Conservation (phyloP, 2,113 vertebrate genomes). For the Apus apus region DNA sequence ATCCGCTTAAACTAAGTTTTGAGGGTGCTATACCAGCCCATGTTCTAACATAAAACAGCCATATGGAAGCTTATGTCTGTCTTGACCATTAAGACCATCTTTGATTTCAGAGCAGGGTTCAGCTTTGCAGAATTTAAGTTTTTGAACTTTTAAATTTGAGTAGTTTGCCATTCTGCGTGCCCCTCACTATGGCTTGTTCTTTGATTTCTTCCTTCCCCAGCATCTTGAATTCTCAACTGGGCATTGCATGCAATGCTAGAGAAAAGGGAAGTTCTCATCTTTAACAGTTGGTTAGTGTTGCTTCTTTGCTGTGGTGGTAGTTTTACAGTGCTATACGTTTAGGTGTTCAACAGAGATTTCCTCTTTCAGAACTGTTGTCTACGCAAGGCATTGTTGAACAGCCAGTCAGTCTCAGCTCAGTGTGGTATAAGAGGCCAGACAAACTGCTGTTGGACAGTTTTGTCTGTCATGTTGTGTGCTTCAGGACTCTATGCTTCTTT, state of each 20-base stretch:
- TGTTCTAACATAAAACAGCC: background rate
- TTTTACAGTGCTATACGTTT: slow-evolving; percentile 43
- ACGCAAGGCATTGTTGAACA: background rate
- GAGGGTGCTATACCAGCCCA: background rate
- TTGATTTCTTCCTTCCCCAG: background rate
- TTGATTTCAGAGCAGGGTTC: background rate
- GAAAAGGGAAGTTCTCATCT: background rate
- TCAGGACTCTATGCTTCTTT: slow-evolving; percentile 48
- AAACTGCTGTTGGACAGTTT: background rate
- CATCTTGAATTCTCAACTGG: background rate
- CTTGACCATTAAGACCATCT: background rate
- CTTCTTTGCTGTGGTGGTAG: slow-evolving; percentile 30
- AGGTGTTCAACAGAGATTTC: background rate
- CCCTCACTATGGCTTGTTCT: background rate
- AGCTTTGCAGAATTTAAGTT: background rate
- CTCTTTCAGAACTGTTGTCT: background rate
- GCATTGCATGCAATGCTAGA: background rate
- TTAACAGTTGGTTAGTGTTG: background rate
- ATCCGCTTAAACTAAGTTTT: background rate
- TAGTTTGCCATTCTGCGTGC: background rate
- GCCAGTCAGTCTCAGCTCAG: background rate
- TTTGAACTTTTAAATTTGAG: background rate
- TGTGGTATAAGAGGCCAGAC: background rate
- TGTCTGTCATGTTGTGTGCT: slow-evolving; percentile 23
- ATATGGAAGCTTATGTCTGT: background rate